Base-by-base conservation (phyloP, 2,113 vertebrate species). In the Sisor rabdophorus region DNA sequence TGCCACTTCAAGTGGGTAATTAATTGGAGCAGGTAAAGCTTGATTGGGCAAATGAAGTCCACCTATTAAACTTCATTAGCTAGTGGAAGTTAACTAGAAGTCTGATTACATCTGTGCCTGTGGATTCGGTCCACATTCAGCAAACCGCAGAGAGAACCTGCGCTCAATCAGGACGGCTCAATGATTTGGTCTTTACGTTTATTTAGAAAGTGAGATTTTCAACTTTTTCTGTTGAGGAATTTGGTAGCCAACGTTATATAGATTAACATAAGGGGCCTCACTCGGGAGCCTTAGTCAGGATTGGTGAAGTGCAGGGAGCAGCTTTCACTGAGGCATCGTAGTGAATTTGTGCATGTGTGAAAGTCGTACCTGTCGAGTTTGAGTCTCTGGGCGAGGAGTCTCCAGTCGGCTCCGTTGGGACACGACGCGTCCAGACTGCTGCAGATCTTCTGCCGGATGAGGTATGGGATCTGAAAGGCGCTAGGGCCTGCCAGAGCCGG, bases 361-460 rank as follows among this genome's bases (percentile, higher is more conserved):
- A 68, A 11, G 65, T 26, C 22, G 8, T 81, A 99, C 97, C 97
- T 98, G 89, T 99, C 95, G 0, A 99, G 93, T 88, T 98, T 95
- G 76, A 99, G 95, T 88, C 98, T 98, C 90, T 99, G 97, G 79
- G 96, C 97, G 85, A 99, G 91, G 77, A 92, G 95, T 87, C 95
- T 94, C 97, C 97, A 99, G 91, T 99, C 96, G 0, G 95, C 95
- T 82, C 96, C 96, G 54, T 95, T 94, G 80, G 93, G 89, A 85
- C 93, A 11, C 64, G 95, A 95, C 0, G 94, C 91, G 59, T 99
- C 97, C 88, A 99, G 91, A 91, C 97, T 98, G 91, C 94, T 95
- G 92, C 97, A 98, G 91, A 99, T 98, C 93, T 99, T 99, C 91
- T 99, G 97, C 88, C 97, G 94, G 92, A 98, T 98, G 89, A 98